These are phyloP conservation scores for Halocynthia roretzi DNA, from an alignment of 23 tunicate genomes.

Conservation along the genomic window DNA sequence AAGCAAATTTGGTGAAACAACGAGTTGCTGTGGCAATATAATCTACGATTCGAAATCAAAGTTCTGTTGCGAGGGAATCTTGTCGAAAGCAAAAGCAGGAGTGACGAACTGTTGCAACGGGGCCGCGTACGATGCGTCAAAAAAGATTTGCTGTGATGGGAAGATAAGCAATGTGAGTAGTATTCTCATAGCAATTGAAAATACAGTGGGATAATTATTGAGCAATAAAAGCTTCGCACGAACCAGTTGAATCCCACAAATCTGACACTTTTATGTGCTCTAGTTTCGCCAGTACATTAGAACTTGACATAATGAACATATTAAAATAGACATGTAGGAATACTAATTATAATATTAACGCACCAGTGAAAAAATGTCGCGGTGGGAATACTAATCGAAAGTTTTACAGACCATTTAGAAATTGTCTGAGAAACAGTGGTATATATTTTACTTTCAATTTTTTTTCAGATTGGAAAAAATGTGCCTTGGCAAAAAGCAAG, in stretches of 20 bases:
- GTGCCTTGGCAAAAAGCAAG: constrained; percentile 74
- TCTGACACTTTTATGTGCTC: no score
- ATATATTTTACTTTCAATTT: neutral
- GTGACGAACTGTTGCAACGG: constrained; percentile 84
- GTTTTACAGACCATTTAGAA: neutral
- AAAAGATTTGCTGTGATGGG: constrained; percentile 50
- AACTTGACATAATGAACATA: no score
- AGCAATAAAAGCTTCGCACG: no score
- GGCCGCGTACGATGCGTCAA: constrained; percentile 30
- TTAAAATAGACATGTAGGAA: no score
- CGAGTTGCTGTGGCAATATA: constrained; percentile 60
- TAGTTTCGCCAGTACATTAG: no score
- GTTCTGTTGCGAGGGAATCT: constrained; percentile 73
- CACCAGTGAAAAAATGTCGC: neutral
- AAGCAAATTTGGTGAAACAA: constrained; percentile 16
- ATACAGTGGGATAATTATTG: neutral
- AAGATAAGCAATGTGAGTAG: constrained; percentile 36
- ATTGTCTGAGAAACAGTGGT: neutral
- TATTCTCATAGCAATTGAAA: neutral
- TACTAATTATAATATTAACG: no score
- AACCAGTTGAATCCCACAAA: no score
- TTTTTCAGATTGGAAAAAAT: constrained; percentile 56
- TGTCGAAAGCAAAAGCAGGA: constrained; percentile 27
- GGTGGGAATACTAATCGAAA: neutral
- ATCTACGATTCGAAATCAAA: constrained; percentile 37